Evolutionary conservation across 2,797 vertebrate species (phyloP).

Genomic region (Parauchenoglanis punctatus): DNA sequence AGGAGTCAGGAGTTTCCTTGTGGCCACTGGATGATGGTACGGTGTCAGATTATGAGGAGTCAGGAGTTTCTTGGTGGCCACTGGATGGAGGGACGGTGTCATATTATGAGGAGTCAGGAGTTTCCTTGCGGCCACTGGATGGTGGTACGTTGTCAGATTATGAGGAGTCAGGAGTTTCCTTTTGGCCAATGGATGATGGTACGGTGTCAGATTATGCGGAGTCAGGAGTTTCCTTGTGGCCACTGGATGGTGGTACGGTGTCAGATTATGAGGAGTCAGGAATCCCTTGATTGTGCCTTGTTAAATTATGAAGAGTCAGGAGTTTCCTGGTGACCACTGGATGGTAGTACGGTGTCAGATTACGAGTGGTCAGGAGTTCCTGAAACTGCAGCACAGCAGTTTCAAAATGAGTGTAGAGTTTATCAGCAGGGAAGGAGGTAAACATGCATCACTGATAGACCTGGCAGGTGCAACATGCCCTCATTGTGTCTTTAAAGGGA

Average conservation of each 20-base stretch:
- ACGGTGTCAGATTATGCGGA: background rate
- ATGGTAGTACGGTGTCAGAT: background rate
- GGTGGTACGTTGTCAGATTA: background rate
- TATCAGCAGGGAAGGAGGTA: background rate
- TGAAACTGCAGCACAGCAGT: background rate
- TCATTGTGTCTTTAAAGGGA: background rate
- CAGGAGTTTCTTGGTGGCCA: background rate
- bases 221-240: background rate
- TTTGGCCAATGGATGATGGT: background rate
- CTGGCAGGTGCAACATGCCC: slow-evolving; percentile 20
- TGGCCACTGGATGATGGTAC: background rate
- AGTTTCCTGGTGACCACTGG: background rate
- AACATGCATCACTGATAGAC: slow-evolving; percentile 16
- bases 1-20: background rate
- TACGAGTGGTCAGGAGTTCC: background rate
- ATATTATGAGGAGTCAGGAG: background rate
- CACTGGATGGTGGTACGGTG: slow-evolving; percentile 63
- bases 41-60: background rate
- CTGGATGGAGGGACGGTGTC: background rate
- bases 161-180: background rate
- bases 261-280: background rate
- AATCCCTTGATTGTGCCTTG: too few species aligned
- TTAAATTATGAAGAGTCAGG: background rate
- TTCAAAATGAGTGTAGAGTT: background rate
- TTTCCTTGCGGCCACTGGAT: background rate